Base-by-base conservation (phyloP, 2,888 invertebrate genomes). In the Hypomecis atomaria region DNA sequence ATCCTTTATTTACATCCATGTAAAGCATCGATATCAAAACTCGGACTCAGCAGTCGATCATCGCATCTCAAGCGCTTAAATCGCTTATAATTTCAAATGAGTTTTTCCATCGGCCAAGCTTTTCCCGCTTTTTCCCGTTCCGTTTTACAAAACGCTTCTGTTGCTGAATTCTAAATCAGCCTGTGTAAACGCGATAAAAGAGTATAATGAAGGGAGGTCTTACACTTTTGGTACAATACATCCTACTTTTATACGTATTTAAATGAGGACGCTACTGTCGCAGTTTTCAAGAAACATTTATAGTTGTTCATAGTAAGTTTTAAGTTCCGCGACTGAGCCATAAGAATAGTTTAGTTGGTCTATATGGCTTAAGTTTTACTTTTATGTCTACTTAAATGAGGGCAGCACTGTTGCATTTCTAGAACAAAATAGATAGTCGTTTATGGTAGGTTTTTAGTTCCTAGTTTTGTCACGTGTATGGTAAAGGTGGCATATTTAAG, bases 131-230 rank as follows among this genome's bases (percentile, higher is more conserved):
- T 71, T 69, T 65, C 69, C 48, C 48, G 48, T 65, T 61, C 57
- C 57, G 68, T 64, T 74, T 66, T 67, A 73, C 74, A 79, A 76
- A 74, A 75, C 79, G 72, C 73, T 71, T 67, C 66, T 71, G 65
- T 66, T 56, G 69, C 58, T 70, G 76, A 69, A 65, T 69, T 73
- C 72, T 78, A 78, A 82, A 83, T 82, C 82, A 74, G 75, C 68
- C 82, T 84, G 84, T 75, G 72, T 74, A 83, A 83, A 84, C 82
- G 77, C 78, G 84, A 84, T 84, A 84, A 82, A 69, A 64, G 65
- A 57, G 62, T 57, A 67, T 71, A 71, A 71, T 71, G 67, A 70
- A 70, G 66, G 67, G 59, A 54, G 55, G 53, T 53, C 23, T 23
- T 23, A 23, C 23, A 23, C 23, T 59, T 62, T 40, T 36, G 13